Evolutionary conservation across 1,140 invertebrate species (phyloP), one percentile per base, ranked within the genome.

Genomic region (Pinna nobilis): DNA sequence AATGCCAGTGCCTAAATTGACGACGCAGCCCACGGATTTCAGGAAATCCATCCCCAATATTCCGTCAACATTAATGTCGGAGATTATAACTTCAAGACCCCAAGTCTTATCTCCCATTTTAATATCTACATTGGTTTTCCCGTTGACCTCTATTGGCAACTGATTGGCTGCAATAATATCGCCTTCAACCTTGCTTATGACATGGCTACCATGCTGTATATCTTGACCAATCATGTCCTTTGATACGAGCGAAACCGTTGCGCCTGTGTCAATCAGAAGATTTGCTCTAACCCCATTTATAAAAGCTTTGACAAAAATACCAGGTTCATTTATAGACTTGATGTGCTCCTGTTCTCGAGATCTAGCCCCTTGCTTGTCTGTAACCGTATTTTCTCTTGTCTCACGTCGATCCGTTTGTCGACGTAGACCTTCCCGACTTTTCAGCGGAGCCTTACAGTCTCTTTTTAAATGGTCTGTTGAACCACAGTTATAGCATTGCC

Each of bases 21-120:
- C 59, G 1, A 59, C 18, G 20, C 51, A 39, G 23, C 59, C 23
- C 11, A 44, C 20, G 33, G 2, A 20, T 32, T 28, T 39, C 23
- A 57, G 53, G 39, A 68, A 59, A 68, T 68, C 53, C 49, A 68
- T 33, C 7, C 66, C 66, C 3, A 68, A 44, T 44, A 68, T 68
- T 5, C 66, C 66, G 33, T 68, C 51, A 25, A 68, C 39, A n/a
- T 23, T 68, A 1, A 68, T n/a, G 15, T 68, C 66, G 18, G 66
- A 51, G 18, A 68, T 30, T 7, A 68, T 39, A 37, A 33, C 53
- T 28, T 57, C 20, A 11, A 30, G 44, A 9, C 25, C 35, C 28
- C 37, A 18, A 5, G 11, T 35, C 25, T 33, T 37, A n/a, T 23
- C 37, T 25, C 39, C 20, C 37, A 60, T n/a, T 9, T 2, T 60